Evolutionary conservation across 1,140 invertebrate genomes (phyloP).

Genomic region (Hydropsyche tenuis): DNA sequence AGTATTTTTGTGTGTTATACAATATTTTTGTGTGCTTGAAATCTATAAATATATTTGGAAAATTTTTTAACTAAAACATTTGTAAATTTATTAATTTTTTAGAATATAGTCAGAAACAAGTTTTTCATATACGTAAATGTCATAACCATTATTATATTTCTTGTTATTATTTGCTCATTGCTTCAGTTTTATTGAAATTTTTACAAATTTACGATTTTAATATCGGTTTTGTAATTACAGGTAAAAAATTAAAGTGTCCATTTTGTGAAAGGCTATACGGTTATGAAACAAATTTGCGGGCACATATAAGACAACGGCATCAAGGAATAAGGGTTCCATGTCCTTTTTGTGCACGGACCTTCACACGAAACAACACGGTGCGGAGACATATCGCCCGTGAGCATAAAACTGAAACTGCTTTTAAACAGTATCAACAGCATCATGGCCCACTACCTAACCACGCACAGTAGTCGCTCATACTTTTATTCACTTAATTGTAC

Average conservation of each 20-base stretch:
- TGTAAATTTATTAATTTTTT: too few species aligned
- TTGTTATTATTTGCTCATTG: too few species aligned
- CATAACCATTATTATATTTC: too few species aligned
- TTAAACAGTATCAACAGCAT: slow-evolving; percentile 71
- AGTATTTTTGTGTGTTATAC: not conserved
- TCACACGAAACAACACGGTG: slow-evolving; percentile 90
- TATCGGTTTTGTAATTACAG: slow-evolving; percentile 59
- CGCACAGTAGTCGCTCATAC: slow-evolving; percentile 61
- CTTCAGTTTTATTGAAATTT: too few species aligned
- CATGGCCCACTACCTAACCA: slow-evolving; percentile 64
- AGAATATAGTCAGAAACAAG: too few species aligned
- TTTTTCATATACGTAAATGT: too few species aligned
- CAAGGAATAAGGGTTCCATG: slow-evolving; percentile 88
- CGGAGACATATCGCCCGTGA: slow-evolving; percentile 85
- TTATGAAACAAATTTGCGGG: slow-evolving; percentile 89
- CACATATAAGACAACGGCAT: slow-evolving; percentile 87
- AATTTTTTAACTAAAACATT: too few species aligned
- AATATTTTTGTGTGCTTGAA: not conserved
- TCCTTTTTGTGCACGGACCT: slow-evolving; percentile 87
- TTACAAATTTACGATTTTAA: not conserved
- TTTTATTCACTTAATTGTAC: slow-evolving; percentile 24
- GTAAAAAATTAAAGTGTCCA: slow-evolving; percentile 89
- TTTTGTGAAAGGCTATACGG: slow-evolving; percentile 92
- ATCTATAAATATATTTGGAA: too few species aligned
- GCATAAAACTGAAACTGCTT: slow-evolving; percentile 77